Evolutionary conservation across 2,888 invertebrate genomes (phyloP).

Genomic region (Amiota mariae): DNA sequence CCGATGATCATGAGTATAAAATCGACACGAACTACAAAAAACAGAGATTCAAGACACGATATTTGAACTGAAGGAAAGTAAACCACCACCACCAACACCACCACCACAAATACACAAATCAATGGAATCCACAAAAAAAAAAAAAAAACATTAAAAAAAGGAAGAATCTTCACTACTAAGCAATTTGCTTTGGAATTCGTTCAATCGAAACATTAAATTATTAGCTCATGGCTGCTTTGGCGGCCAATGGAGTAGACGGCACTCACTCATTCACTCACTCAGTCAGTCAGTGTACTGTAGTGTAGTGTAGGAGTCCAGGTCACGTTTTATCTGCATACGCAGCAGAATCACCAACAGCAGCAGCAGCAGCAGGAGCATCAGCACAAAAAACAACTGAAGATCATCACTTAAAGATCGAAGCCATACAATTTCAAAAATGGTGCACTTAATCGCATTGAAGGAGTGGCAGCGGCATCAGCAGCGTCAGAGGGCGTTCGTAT

Average conservation of each 20-base stretch:
- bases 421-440: constrained; percentile 69
- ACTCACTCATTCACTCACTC: constrained; percentile 31
- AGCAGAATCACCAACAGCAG: constrained; percentile 38
- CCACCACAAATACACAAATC: constrained; percentile 3
- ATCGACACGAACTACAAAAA: too few relatives aligned
- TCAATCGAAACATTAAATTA: constrained; percentile 54
- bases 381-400: constrained; percentile 1
- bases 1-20: too few relatives aligned
- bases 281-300: constrained; percentile 49
- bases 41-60: too few relatives aligned
- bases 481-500: constrained; percentile 34
- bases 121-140: constrained; percentile 7
- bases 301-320: constrained; percentile 49
- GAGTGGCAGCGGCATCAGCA: not conserved
- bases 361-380: constrained; percentile 47
- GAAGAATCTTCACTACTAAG: constrained; percentile 49
- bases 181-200: constrained; percentile 48
- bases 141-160: not conserved
- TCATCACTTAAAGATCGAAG: constrained; percentile 42
- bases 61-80: not conserved
- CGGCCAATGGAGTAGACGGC: not conserved
- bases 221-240: constrained; percentile 42
- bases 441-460: constrained; percentile 61
- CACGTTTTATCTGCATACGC: constrained; percentile 70
- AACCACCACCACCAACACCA: not conserved